phyloP scores from a whole-genome alignment of 2,888 invertebrate genomes.

The Pseudococcus jackbeardsleyi region DNA sequence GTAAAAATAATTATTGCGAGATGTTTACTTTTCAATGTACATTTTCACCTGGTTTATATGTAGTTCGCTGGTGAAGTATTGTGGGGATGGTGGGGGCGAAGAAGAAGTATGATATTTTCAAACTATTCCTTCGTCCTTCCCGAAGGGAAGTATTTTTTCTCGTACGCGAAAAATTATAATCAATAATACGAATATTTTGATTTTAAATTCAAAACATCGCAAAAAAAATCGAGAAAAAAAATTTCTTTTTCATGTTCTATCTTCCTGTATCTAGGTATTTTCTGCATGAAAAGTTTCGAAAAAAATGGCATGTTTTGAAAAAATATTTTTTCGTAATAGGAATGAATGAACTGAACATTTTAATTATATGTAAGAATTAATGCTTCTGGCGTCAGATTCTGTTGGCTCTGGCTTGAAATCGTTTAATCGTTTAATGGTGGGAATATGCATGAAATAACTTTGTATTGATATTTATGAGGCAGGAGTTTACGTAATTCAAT shows the following conservation, averaged over 20 bases:
- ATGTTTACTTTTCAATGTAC: neutral
- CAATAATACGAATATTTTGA: neutral
- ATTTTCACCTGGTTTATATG: neutral
- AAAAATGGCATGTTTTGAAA: neutral
- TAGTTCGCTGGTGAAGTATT: neutral
- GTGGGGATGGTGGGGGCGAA: neutral
- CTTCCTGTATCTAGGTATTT: too few relatives aligned
- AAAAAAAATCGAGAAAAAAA: neutral
- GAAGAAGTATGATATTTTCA: neutral
- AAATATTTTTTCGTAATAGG: neutral
- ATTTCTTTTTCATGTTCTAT: too few relatives aligned
- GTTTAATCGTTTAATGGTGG: conserved; percentile 6
- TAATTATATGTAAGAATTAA: neutral
- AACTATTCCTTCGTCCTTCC: neutral
- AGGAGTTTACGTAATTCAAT: neutral
- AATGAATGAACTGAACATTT: neutral
- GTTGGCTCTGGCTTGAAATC: neutral
- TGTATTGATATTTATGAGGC: neutral
- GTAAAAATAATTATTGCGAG: neutral
- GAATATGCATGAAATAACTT: neutral
- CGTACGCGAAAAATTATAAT: neutral
- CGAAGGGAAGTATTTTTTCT: neutral
- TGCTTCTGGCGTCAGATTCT: neutral
- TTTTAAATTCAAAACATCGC: neutral
- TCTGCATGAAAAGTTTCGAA: neutral